These are phyloP conservation scores for Pelodiscus sinensis DNA, from an alignment of 2,113 vertebrate genomes.

Conservation along the genomic window DNA sequence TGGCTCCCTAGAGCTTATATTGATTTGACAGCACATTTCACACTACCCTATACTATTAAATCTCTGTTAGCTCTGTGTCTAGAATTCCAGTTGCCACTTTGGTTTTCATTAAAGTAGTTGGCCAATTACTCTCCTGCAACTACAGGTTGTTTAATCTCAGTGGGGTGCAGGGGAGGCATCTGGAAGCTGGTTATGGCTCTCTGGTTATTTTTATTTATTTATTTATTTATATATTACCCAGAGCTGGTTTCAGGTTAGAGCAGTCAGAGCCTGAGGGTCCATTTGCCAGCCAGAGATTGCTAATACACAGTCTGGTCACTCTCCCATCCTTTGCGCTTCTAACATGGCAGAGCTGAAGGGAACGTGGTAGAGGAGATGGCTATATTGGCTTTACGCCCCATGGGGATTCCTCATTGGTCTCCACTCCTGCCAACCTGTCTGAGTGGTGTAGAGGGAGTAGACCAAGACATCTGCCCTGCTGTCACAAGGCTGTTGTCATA, in stretches of 20 bases:
- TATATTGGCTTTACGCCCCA: accelerated
- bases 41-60: not conserved
- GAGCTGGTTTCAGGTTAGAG: not conserved
- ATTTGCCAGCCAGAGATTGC: accelerated
- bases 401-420: not conserved
- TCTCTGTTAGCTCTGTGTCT: not conserved
- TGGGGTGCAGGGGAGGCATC: accelerated
- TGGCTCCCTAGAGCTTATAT: not conserved
- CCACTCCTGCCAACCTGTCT: not conserved
- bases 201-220: too few species aligned
- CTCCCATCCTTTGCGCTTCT: not conserved
- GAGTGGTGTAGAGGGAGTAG: not conserved
- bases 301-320: not conserved
- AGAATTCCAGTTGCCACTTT: not conserved
- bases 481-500: not conserved
- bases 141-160: too few species aligned
- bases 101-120: accelerated
- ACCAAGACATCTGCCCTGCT: not conserved
- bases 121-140: not conserved
- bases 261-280: accelerated
- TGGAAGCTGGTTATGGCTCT: not conserved
- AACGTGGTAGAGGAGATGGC: too few species aligned
- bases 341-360: accelerated
- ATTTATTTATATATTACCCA: not conserved
- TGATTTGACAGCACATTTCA: not conserved